Evolutionary conservation across 2,888 invertebrate species (phyloP), one percentile per base, ranked within the genome.

Genomic region (Chaitophorus viminalis): DNA sequence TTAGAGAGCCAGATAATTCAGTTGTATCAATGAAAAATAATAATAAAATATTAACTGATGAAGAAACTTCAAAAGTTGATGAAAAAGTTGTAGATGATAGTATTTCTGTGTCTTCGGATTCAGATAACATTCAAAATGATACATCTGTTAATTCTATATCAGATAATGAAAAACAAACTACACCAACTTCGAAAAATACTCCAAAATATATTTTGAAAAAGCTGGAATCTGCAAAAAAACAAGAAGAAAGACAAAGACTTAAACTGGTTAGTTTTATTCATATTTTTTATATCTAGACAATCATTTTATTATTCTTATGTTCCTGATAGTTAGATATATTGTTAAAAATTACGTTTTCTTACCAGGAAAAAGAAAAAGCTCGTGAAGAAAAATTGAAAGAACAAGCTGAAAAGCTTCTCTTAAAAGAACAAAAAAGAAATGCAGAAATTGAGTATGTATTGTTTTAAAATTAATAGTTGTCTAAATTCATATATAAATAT

Each of bases 401-500:
- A 89, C 89, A 84, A 89, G 72, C 77, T 18, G 88, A 89, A 89
- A 90, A 88, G 75, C 84, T 89, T 89, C 85, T 88, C 46, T 46
- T 88, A 81, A 88, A 89, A 68, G 89, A 89, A 85, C 65, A 89
- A 87, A 89, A 88, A 78, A 89, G 52, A 87, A 54, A 29, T 77
- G 89, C 89, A 25, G 89, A 90, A 82, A 87, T 89, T 21, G 89
- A 89, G 89, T 89, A 82, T 87, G 89, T 46, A 46, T 14, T 46
- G 14, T 46, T 14, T 14, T 46, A 46, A 1, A 46, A 46, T 46
- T 46, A 46, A 14, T 46, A 14, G 11, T 2, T 1, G 14, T 46
- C 1, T 46, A 46, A 46, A 46, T 46, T 46, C 2, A 46, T 33
- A 85, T 17, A 6, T 54, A n/a, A 77, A 54, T 78, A n/a, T 77